phyloP scores from a whole-genome alignment of 2,888 invertebrate species.

The Ormyrus thymus region DNA sequence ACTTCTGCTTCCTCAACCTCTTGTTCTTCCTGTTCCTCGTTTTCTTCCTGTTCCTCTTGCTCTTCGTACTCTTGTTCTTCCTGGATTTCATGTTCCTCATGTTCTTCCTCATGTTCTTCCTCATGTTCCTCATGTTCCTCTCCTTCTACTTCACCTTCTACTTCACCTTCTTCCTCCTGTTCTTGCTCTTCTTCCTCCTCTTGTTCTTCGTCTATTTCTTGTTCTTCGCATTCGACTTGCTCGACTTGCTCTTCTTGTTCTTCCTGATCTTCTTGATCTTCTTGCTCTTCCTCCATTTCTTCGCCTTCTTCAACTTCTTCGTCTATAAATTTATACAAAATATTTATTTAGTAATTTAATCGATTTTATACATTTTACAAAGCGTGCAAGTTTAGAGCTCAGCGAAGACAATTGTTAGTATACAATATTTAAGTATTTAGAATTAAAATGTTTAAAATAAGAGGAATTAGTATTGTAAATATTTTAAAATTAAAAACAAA shows the following conservation, averaged over 20 bases:
- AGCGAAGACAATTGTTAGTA: no score
- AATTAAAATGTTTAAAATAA: no score
- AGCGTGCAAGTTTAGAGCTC: no score
- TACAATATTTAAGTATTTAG: no score
- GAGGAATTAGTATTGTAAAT: no score
- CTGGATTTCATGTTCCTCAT: background rate
- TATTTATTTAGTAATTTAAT: no score
- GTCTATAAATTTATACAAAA: slow-evolving; percentile 14
- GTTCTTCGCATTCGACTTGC: slow-evolving; percentile 51
- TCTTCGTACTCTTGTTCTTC: slow-evolving; percentile 46
- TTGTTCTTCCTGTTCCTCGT: slow-evolving; percentile 52
- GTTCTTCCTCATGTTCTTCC: slow-evolving; percentile 42
- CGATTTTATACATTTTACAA: no score
- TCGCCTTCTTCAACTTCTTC: slow-evolving; percentile 51
- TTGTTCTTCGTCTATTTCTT: slow-evolving; percentile 45
- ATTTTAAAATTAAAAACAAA: no score
- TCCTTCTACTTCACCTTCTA: slow-evolving; percentile 55
- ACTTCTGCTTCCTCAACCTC: slow-evolving; percentile 56
- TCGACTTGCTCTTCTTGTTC: slow-evolving; percentile 47
- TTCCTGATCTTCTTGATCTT: slow-evolving; percentile 44
- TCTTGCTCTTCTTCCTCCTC: slow-evolving; percentile 40
- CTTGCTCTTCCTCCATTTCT: slow-evolving; percentile 52
- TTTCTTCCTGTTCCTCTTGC: slow-evolving; percentile 49
- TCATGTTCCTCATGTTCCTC: slow-evolving; percentile 47
- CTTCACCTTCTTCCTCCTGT: slow-evolving; percentile 48